phyloP scores from a whole-genome alignment of 2,113 vertebrate species.

The Mungos mungo region DNA sequence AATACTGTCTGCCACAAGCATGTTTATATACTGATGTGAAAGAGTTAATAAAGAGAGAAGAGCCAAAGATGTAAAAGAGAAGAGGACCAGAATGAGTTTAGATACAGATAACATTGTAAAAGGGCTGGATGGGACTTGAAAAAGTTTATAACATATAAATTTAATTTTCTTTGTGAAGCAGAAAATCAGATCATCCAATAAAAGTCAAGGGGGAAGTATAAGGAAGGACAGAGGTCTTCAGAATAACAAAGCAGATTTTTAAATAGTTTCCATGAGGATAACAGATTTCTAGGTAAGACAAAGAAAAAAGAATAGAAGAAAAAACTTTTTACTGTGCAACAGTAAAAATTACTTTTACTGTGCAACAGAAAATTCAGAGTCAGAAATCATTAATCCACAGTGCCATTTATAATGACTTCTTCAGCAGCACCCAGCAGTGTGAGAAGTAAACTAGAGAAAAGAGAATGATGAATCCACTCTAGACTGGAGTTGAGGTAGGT shows the following conservation, averaged over 20 bases:
- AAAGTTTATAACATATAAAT: not conserved
- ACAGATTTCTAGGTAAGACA: not conserved
- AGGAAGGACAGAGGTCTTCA: not conserved
- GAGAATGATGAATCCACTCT: not conserved
- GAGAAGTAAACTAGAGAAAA: not conserved
- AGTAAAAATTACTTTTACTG: not conserved
- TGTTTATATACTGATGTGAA: not conserved
- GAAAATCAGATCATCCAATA: conserved; percentile 17
- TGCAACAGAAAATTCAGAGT: not conserved
- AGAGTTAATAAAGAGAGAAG: conserved; percentile 20
- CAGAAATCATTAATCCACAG: conserved; percentile 17
- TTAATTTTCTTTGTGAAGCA: conserved; percentile 43
- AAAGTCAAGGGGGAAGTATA: not conserved
- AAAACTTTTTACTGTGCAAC: not conserved
- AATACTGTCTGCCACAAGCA: not conserved
- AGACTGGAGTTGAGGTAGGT: not conserved
- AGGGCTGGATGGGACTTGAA: not conserved
- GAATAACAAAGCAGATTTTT: conserved; percentile 30
- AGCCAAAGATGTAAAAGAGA: not conserved
- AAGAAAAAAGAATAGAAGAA: not conserved
- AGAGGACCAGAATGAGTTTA: conserved; percentile 26
- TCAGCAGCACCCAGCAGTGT: not conserved
- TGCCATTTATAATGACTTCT: not conserved
- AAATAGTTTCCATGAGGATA: not conserved
- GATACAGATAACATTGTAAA: not conserved